Base-by-base conservation (phyloP, 1,140 invertebrate genomes). In the Dendroctonus valens region DNA sequence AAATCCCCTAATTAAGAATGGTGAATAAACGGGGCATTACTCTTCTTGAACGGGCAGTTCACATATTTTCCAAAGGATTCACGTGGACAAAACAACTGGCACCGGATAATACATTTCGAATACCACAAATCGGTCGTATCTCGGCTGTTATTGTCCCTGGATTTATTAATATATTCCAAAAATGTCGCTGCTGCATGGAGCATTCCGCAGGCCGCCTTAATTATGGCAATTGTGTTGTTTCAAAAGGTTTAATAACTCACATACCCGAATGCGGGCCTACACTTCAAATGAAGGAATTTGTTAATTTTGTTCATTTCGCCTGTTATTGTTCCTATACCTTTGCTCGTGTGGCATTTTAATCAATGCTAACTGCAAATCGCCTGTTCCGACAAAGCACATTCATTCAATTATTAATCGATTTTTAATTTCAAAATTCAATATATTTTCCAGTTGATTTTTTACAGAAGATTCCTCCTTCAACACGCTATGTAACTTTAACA, bases 241-340 rank as follows among this genome's bases (percentile, higher is more conserved):
- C 74, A 74, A 75, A 75, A 74, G 74, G 67, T 75, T 75, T 74
- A 75, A 75, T 75, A 75, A 75, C 71, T 69, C 69, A 72, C 72
- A 73, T 75, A 74, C 72, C 70, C 57, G 12, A 15, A 15, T 9
- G 6, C 15, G 42, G 40, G 14, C 37, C 44, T 37, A 41, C 37
- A 57, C 62, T 65, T 65, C 62, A 65, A 65, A 65, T 65, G 44
- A 50, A 55, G 62, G 62, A 65, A 65, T 65, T 65, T 65, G 59
- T 61, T 61, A 61, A 26, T 26, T 26, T 26, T 26, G 26, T 26
- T 26, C 26, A 26, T 26, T 26, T 26, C 26, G 26, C 26, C 26
- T 26, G 26, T 26, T 26, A 26, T 26, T 26, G 26, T 26, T 26
- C 26, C 26, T 26, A 26, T 2, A 26, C 26, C 26, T 26, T 26